A percentile compares a stretch with the other conserved stretches of the same genome.
Conservation (phyloP, 2,888 invertebrate species). For the Clivina fossor region DNA sequence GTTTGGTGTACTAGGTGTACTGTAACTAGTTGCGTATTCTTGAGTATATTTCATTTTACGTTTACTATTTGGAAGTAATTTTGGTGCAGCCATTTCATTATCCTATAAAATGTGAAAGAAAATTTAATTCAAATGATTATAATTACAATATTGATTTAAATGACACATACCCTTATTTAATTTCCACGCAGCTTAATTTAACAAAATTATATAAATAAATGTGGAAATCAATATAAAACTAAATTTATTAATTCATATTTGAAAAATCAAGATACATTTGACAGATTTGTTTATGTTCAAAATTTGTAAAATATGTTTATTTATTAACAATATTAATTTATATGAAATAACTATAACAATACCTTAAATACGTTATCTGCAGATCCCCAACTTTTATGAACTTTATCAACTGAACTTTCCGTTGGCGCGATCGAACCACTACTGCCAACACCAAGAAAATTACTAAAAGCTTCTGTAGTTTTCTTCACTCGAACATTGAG, state of each 20-base stretch:
- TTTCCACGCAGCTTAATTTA: background rate
- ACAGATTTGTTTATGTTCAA: background rate
- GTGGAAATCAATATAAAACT: background rate
- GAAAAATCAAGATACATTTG: background rate
- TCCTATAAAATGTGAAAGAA: slow-evolving; percentile 52
- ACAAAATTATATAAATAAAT: slow-evolving; percentile 9
- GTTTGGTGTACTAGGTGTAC: slow-evolving; percentile 71
- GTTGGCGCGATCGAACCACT: slow-evolving; percentile 51
- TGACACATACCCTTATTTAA: slow-evolving; percentile 33
- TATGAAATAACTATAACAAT: background rate
- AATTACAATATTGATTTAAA: background rate
- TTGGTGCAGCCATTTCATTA: slow-evolving; percentile 75
- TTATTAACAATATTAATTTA: background rate
- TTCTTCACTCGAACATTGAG: slow-evolving; percentile 90
- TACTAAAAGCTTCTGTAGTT: slow-evolving; percentile 89
- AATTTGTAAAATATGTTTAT: background rate
- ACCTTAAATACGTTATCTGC: slow-evolving; percentile 82
- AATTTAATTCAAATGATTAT: no score
- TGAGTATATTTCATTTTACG: slow-evolving; percentile 64
- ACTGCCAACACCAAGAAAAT: slow-evolving; percentile 80
- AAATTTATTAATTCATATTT: background rate
- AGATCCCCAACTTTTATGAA: slow-evolving; percentile 88
- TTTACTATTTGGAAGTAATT: slow-evolving; percentile 56
- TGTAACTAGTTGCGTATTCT: slow-evolving; percentile 57
- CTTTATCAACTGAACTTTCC: slow-evolving; percentile 61